Evolutionary conservation across 2,113 vertebrate species (phyloP), one percentile per base, ranked within the genome.

Genomic region (Hippocampus mohnikei): DNA sequence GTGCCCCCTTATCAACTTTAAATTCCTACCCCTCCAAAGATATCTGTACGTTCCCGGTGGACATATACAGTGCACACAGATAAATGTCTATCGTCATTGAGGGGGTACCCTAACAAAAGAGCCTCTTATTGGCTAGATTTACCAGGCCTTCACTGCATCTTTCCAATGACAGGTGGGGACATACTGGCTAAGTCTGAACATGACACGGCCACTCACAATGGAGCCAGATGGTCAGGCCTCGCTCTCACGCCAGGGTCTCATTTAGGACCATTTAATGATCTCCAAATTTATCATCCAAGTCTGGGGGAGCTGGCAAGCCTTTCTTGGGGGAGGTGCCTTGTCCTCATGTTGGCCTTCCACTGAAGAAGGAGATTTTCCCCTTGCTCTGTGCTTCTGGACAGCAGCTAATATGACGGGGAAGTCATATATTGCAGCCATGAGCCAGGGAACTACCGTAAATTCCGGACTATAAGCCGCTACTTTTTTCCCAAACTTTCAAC

Each of bases 201-300:
- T 6, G 69, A 77, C 67, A 61, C 70, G 71, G 18, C 68, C 44
- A 1, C 71, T 87, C 87, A 89, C 90, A 89, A 91, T 90, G 74
- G 86, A 86, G 81, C 90, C 90, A 91, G 90, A 91, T 91, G 90
- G 90, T 82, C 88, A 79, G 85, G 83, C 80, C 84, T 81, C 61
- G 13, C 85, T 86, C 87, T 91, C 90, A 90, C 88, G 82, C 90
- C 88, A 88, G 88, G 87, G 84, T 89, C 90, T 88, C 87, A 82
- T 90, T 91, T 91, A 91, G 88, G 88, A 82, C 83, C 90, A 87
- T 89, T 91, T 90, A 91, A 90, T 87, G 85, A 88, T 91, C 85
- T 85, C 82, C 85, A 91, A 87, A 90, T 91, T 87, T 77, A 88
- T 90, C 86, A 86, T 84, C 80, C 77, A 77, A 84, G 88, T 90